Evolutionary conservation across 2,888 invertebrate species (phyloP).

Genomic region (Siphonodentalium dalli): DNA sequence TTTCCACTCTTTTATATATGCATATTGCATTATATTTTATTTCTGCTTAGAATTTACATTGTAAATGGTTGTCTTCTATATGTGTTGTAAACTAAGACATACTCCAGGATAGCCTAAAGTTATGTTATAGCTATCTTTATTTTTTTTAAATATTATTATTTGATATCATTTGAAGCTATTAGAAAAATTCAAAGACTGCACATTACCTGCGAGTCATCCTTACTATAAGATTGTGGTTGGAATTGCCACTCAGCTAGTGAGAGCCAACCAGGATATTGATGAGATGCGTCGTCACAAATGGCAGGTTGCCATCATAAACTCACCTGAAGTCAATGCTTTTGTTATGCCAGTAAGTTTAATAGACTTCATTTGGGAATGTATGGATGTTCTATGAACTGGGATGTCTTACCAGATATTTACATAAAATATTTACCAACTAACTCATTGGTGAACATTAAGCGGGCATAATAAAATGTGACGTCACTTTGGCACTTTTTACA

Average conservation of each 20-base stretch:
- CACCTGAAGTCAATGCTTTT: constrained; percentile 68
- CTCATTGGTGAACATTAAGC: too few species aligned
- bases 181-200: constrained; percentile 51
- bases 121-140: too few species aligned
- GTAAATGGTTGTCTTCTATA: background rate
- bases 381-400: too few species aligned
- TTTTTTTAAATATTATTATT: constrained; percentile 27
- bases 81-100: background rate
- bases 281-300: constrained; percentile 66
- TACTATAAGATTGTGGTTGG: constrained; percentile 61
- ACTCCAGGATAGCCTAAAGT: background rate
- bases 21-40: background rate
- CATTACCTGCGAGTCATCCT: constrained; percentile 63
- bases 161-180: constrained; percentile 53
- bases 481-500: too few species aligned
- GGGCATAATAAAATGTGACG: too few species aligned
- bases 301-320: constrained; percentile 68
- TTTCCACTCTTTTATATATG: background rate
- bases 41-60: background rate
- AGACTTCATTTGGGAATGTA: too few species aligned
- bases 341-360: constrained; percentile 68
- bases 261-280: constrained; percentile 67
- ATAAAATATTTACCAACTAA: too few species aligned
- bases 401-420: too few species aligned
- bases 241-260: constrained; percentile 65